Evolutionary conservation across 2,113 vertebrate genomes (phyloP).

Genomic region (Seriola aureovittata): DNA sequence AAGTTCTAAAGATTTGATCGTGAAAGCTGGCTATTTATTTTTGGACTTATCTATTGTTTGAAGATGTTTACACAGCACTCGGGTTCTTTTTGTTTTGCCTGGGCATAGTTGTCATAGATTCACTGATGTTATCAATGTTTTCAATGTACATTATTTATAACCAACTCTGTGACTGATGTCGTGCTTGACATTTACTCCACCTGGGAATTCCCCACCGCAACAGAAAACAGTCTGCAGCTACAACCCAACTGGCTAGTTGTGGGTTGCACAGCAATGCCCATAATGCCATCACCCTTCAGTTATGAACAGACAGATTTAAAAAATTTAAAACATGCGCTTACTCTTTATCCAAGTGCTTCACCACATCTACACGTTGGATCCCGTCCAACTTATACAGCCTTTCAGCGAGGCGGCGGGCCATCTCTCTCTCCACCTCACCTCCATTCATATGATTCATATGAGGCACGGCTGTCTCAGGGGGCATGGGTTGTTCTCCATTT

Average conservation of each 20-base stretch:
- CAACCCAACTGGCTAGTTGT: neutral
- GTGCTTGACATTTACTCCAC: neutral
- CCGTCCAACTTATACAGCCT: constrained; percentile 80
- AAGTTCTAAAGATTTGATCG: no score
- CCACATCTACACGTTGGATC: constrained; percentile 82
- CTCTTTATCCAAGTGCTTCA: constrained; percentile 87
- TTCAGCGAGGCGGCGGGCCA: constrained; percentile 78
- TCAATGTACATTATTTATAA: neutral
- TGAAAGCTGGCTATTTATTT: neutral
- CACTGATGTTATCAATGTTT: neutral
- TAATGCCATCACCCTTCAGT: neutral
- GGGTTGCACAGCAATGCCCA: neutral
- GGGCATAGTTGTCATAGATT: neutral
- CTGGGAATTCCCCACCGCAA: no score
- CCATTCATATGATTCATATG: constrained; percentile 72
- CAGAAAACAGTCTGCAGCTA: neutral
- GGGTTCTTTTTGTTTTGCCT: no score
- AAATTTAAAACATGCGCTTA: constrained; percentile 63
- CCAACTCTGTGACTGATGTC: neutral
- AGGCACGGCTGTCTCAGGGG: neutral
- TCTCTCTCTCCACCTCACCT: constrained; percentile 66
- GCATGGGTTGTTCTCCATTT: constrained; percentile 43
- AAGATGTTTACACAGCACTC: neutral
- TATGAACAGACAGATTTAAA: neutral
- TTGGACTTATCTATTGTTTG: neutral